Conservation (phyloP, 2,113 vertebrate species). For the Carassius gibelio region DNA sequence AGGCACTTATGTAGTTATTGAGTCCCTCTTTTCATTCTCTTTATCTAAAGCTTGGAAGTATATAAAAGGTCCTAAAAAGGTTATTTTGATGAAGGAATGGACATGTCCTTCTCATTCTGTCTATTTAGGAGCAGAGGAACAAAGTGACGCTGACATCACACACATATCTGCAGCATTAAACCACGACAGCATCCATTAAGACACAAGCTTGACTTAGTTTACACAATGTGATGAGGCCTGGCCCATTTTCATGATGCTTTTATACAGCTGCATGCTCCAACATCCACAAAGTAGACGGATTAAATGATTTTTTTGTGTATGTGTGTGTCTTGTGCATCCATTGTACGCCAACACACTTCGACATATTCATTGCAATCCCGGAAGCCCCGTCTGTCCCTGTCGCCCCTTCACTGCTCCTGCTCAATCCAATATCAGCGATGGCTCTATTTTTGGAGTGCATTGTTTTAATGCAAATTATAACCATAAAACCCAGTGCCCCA, state of each 20-base stretch:
- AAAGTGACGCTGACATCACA: slow-evolving; percentile 70
- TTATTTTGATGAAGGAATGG: slow-evolving; percentile 23
- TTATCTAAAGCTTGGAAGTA: slow-evolving; percentile 24
- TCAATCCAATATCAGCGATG: slow-evolving; percentile 64
- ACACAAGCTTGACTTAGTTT: slow-evolving; percentile 76
- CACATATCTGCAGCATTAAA: slow-evolving; percentile 65
- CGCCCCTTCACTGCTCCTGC: slow-evolving; percentile 55
- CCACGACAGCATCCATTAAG: slow-evolving; percentile 60
- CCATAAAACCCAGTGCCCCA: slow-evolving; percentile 98
- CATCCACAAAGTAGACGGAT: slow-evolving; percentile 48
- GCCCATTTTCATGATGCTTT: slow-evolving; percentile 53
- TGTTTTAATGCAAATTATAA: slow-evolving; percentile 99
- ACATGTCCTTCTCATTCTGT: slow-evolving; percentile 25
- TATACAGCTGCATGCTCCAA: slow-evolving; percentile 12
- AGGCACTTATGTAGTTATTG: slow-evolving; percentile 72
- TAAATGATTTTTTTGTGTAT: slow-evolving; percentile 54
- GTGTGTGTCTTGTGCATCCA: slow-evolving; percentile 47
- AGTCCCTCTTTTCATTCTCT: slow-evolving; percentile 65
- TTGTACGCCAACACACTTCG: slow-evolving; percentile 61
- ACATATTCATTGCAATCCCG: slow-evolving; percentile 63
- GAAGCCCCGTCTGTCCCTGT: slow-evolving; percentile 61
- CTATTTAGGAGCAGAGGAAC: slow-evolving; percentile 60
- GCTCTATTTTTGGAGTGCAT: slow-evolving; percentile 86
- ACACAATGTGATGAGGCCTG: slow-evolving; percentile 66
- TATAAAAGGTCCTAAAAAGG: slow-evolving; percentile 34